Percentiles rank a stretch among this genome's conserved stretches.
Evolutionary conservation across 2,113 vertebrate species (phyloP).

Genomic region (Pongo abelii): DNA sequence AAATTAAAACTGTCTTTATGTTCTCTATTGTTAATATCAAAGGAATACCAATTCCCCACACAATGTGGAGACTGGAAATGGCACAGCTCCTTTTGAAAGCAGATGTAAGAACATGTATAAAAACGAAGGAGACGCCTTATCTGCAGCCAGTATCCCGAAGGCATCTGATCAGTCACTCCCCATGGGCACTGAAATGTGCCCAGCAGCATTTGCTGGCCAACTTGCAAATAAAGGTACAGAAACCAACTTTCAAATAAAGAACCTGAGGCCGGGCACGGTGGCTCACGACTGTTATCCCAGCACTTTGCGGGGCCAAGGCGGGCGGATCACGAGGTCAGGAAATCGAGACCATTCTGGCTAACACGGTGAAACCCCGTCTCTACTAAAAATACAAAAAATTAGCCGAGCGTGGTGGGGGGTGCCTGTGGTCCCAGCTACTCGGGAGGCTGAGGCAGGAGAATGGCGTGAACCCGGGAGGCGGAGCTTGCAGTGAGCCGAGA

Average conservation of each 20-base stretch:
- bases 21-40: background rate
- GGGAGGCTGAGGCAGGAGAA: no score
- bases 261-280: rapidly evolving
- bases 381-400: no score
- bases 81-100: background rate
- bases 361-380: no score
- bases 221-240: background rate
- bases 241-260: background rate
- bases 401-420: rapidly evolving
- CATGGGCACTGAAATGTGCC: background rate
- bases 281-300: no score
- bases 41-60: background rate
- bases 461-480: no score
- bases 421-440: no score
- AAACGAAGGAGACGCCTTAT: background rate
- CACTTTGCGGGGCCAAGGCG: no score
- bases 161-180: background rate
- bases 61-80: background rate
- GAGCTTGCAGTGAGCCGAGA: no score
- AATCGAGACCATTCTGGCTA: no score
- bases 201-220: background rate
- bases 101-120: background rate
- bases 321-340: no score
- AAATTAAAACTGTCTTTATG: background rate
- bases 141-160: background rate